A percentile compares a stretch with the other conserved stretches of the same genome.
Conservation (phyloP, 2,888 invertebrate species). For the Meganola albula region DNA sequence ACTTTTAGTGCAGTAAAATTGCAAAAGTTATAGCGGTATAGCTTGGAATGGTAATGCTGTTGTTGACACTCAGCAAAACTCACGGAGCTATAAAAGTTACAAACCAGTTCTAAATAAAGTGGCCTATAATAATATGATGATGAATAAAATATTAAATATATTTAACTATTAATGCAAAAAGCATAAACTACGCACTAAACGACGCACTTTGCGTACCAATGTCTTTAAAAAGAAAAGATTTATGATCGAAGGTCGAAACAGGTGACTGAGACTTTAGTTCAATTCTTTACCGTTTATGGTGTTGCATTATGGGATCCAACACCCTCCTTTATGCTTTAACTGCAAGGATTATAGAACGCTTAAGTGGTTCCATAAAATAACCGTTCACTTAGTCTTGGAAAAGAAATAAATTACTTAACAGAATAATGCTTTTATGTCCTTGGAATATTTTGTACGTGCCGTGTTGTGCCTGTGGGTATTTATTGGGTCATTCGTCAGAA, state of each 20-base stretch:
- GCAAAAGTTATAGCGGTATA: no score
- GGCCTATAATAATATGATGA: no score
- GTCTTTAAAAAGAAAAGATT: slow-evolving; percentile 47
- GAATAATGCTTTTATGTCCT: slow-evolving; percentile 73
- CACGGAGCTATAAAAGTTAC: no score
- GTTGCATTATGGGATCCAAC: slow-evolving; percentile 58
- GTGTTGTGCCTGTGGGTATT: slow-evolving; percentile 71
- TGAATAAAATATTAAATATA: no score
- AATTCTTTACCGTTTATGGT: slow-evolving; percentile 60
- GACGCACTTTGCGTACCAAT: slow-evolving; percentile 32
- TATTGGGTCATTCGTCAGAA: slow-evolving; percentile 74
- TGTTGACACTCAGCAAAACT: no score
- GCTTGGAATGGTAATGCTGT: no score
- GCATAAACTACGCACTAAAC: no score
- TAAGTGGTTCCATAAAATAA: slow-evolving; percentile 72
- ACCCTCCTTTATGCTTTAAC: slow-evolving; percentile 67
- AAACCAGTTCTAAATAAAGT: no score
- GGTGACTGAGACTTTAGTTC: slow-evolving; percentile 52
- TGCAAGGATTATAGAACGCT: slow-evolving; percentile 69
- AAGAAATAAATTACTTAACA: slow-evolving; percentile 76
- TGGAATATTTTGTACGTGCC: slow-evolving; percentile 73
- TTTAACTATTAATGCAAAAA: no score
- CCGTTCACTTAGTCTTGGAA: slow-evolving; percentile 65
- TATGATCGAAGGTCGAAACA: slow-evolving; percentile 53
- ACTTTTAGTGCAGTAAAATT: slow-evolving; percentile 22